phyloP scores from a whole-genome alignment of 2,888 invertebrate genomes.

The Chalcosyrphus nemorum region DNA sequence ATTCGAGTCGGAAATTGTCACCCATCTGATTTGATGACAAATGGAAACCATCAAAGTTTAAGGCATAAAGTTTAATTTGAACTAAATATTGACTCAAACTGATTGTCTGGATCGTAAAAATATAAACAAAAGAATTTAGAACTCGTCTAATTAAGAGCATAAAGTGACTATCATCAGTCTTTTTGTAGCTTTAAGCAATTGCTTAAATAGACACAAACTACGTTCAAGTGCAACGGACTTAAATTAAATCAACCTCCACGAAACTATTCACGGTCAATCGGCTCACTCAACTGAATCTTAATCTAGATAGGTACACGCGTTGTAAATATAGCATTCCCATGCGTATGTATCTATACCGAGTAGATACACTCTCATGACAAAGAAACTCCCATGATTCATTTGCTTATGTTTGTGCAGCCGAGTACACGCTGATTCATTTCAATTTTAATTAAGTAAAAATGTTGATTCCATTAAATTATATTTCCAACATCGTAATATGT shows the following conservation, averaged over 20 bases:
- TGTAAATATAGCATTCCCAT: background rate
- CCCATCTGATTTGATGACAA: too few species aligned
- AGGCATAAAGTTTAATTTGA: background rate
- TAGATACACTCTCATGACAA: background rate
- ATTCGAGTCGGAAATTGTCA: too few species aligned
- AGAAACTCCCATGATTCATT: constrained; percentile 27
- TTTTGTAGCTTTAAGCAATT: background rate
- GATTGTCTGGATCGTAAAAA: background rate
- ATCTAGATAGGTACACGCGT: background rate
- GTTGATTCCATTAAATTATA: constrained; percentile 14
- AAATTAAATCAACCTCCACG: constrained; percentile 60
- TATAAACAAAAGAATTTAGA: background rate
- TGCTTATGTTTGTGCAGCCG: background rate
- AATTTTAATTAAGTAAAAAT: constrained; percentile 24
- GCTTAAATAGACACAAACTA: background rate
- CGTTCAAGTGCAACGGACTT: background rate
- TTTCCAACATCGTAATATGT: background rate
- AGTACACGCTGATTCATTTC: constrained; percentile 22
- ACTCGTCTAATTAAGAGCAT: background rate
- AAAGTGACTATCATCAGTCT: too few species aligned
- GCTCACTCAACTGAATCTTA: background rate
- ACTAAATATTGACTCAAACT: background rate
- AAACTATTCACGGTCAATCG: constrained; percentile 32
- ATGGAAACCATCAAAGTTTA: too few species aligned
- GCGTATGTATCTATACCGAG: background rate